phyloP scores from a whole-genome alignment of 2,797 vertebrate species.

The Erpetoichthys calabaricus region DNA sequence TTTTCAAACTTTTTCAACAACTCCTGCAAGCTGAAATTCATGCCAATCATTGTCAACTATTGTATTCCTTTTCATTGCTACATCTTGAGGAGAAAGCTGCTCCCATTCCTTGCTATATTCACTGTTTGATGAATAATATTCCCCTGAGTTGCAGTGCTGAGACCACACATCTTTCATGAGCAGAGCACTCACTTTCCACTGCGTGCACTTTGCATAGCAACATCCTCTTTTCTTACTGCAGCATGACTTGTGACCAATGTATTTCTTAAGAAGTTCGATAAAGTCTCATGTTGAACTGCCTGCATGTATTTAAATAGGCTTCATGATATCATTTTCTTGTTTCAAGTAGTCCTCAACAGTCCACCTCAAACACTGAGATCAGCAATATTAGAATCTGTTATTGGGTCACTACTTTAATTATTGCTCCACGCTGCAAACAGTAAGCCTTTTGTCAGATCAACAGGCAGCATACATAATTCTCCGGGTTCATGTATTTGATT shows the following conservation, averaged over 20 bases:
- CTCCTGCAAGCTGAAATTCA: conserved; percentile 81
- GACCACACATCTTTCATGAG: conserved; percentile 17
- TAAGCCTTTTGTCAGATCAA: no score
- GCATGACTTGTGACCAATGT: conserved; percentile 10
- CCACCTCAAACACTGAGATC: no score
- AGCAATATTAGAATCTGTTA: no score
- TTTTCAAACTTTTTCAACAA: conserved; percentile 81
- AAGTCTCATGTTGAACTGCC: conserved; percentile 15
- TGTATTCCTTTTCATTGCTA: conserved; percentile 32
- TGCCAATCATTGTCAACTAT: conserved; percentile 71
- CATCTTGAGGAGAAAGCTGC: conserved; percentile 20
- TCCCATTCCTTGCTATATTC: conserved; percentile 28
- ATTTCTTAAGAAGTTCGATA: neutral
- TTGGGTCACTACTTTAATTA: no score
- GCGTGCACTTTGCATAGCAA: conserved; percentile 30
- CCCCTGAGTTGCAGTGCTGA: conserved; percentile 22
- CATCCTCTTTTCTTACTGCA: conserved; percentile 33
- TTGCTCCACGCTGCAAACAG: no score
- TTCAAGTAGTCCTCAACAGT: no score
- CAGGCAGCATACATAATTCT: no score
- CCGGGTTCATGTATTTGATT: no score
- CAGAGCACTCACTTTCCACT: conserved; percentile 19
- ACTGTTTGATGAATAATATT: conserved; percentile 20
- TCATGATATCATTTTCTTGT: no score
- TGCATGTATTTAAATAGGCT: no score